phyloP scores from a whole-genome alignment of 2,797 vertebrate genomes.

The Scolopax bukidnonensis region DNA sequence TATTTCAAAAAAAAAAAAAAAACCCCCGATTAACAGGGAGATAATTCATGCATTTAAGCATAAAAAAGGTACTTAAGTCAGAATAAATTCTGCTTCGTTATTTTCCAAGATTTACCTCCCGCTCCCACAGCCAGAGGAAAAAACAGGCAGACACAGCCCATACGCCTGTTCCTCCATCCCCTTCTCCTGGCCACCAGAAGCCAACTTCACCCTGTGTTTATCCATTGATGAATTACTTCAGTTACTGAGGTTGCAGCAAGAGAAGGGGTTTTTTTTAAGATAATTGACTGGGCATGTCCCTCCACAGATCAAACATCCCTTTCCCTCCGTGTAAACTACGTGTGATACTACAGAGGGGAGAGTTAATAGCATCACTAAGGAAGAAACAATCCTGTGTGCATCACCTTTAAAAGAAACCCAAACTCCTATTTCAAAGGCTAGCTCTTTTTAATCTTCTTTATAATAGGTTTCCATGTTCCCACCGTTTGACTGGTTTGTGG shows the following conservation, averaged over 20 bases:
- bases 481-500: neutral
- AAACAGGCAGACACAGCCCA: neutral
- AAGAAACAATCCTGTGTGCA: neutral
- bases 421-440: neutral
- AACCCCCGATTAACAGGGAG: slow-evolving; percentile 70
- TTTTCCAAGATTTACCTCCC: slow-evolving; percentile 28
- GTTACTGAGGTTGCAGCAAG: neutral
- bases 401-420: neutral
- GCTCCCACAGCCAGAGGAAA: slow-evolving; percentile 9
- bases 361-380: neutral
- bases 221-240: neutral
- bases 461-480: neutral
- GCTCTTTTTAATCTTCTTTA: slow-evolving; percentile 8
- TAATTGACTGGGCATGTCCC: neutral
- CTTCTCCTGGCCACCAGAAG: neutral
- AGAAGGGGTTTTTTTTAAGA: neutral
- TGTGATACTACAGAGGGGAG: neutral
- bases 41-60: slow-evolving; percentile 79
- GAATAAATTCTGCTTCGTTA: slow-evolving; percentile 67
- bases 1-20: slow-evolving; percentile 66
- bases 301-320: neutral
- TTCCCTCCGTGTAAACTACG: neutral
- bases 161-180: neutral
- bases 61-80: slow-evolving; percentile 74
- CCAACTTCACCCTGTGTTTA: neutral